Evolutionary conservation across 2,113 vertebrate species (phyloP), one percentile per base, ranked within the genome.

Genomic region (Tetrao urogallus): DNA sequence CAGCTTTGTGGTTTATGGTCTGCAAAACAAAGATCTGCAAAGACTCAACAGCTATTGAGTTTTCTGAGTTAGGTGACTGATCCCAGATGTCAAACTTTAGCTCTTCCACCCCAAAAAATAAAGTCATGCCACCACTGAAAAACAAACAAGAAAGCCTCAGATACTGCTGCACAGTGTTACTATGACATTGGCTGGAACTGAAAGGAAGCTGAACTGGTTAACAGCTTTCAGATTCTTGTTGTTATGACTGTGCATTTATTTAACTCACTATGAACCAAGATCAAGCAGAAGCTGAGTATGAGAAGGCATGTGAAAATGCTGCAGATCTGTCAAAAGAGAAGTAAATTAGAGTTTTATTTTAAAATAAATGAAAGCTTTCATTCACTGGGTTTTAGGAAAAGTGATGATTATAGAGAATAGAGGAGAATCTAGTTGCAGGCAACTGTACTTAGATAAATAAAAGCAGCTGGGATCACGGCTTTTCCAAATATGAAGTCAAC

Each of bases 1-100:
- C 87, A 98, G 97, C 76, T 88, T 97, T 71, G 86, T 98, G 61
- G 94, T 98, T 85, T 98, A 97, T 11, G 97, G 98, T 48, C 92
- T 98, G 50, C n/a, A 58, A 86, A 97, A 94, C 82, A 94, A 89
- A 88, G 96, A 97, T 32, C 93, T 98, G 52, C 76, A 88, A 63
- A 91, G 4, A 61, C 45, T 52, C 13, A 43, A 40, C 54, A 91
- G 16, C 47, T 93, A 24, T 56, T 66, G 38, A 63, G 56, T 67
- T 91, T 54, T 54, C 77, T 34, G 38, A 76, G 15, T 82, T 76
- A 88, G n/a, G 13, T 74, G 60, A 63, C 18, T 66, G 67, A 60
- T 86, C 47, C 34, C 80, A 42, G 10, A 42, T 45, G 20, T 43
- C 34, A 86, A 92, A 81, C 21, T 45, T 30, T 56, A 58, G 27